phyloP scores from a whole-genome alignment of 92 coral and sea anemone species.

The Umimayanthus kanabou region DNA sequence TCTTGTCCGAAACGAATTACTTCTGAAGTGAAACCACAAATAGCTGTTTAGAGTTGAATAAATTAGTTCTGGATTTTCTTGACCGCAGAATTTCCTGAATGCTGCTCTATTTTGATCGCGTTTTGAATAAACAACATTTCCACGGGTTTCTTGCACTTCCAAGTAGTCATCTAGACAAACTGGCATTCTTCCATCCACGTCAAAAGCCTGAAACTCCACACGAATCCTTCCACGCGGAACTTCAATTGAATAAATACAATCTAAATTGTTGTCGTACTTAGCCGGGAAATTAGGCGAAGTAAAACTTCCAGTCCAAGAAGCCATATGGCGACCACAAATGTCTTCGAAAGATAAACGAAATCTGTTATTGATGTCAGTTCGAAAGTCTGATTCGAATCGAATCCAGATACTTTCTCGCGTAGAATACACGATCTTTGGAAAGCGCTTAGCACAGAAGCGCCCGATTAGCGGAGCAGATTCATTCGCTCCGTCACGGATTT shows the following conservation, averaged over 20 bases:
- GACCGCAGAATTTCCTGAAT: conserved; percentile 77
- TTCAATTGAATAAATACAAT: conserved; percentile 79
- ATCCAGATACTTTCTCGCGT: conserved; percentile 73
- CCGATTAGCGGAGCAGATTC: conserved; percentile 85
- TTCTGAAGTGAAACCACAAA: conserved; percentile 79
- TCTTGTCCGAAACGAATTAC: conserved; percentile 53
- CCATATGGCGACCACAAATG: conserved; percentile 83
- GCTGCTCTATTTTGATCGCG: conserved; percentile 48
- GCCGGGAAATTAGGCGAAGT: conserved; percentile 70
- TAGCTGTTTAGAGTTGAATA: conserved; percentile 77
- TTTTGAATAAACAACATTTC: conserved; percentile 59
- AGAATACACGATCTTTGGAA: conserved; percentile 80
- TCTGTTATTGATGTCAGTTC: conserved; percentile 62
- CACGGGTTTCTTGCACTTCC: conserved; percentile 75
- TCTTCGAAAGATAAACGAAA: conserved; percentile 80
- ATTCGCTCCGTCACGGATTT: conserved; percentile 84
- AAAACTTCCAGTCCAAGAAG: conserved; percentile 65
- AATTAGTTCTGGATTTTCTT: conserved; percentile 67
- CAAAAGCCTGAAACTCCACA: conserved; percentile 75
- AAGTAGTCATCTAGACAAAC: conserved; percentile 75
- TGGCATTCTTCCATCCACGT: conserved; percentile 72
- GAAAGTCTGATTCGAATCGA: conserved; percentile 73
- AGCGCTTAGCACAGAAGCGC: conserved; percentile 82
- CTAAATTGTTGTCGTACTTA: conserved; percentile 60
- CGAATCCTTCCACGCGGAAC: conserved; percentile 91